Evolutionary conservation across 2,888 invertebrate genomes (phyloP), one percentile per base, ranked within the genome.

Genomic region (Phania funesta): DNA sequence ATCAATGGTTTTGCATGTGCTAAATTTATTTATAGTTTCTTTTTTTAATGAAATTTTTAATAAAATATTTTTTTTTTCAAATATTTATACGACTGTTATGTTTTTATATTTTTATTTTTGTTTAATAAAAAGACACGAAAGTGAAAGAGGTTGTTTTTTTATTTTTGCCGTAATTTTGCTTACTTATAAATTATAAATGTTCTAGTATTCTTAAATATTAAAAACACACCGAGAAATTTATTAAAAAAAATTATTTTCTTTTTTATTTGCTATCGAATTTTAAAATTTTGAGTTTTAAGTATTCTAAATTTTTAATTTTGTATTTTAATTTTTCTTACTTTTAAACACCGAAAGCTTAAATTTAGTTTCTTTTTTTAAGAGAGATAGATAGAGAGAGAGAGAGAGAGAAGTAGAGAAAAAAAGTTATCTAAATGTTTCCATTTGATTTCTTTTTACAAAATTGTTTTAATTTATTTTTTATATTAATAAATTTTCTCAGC

Each of bases 311-410:
- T 83, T 83, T 85, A 83, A 82, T 84, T 83, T 83, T 82, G 84
- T 85, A 44, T 60, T 26, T 73, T 67, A 38, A 50, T 67, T 67
- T 84, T 85, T 76, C 81, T 86, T 83, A 56, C 8, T 74, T 81
- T 87, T 88, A 89, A 90, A 90, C 90, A 90, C 89, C 90, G 86
- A 90, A 90, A 90, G 90, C 90, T 90, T 90, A 90, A 89, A 88
- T 89, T 90, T 90, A 89, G 86, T 87, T 86, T 86, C 84, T 85
- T 50, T 80, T 82, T 52, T 67, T 56, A 16, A n/a, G 16, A 65
- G 35, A 58, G 52, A 50, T 48, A 60, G 52, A 58, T 41, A 20
- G 26, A 24, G 38, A 32, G 35, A 44, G 46, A 26, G 54, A 65
- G 46, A 58, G 52, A 60, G 58, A 71, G 52, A 75, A 67, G 50